These are phyloP conservation scores for Laticauda laticaudata DNA, from an alignment of 2,113 vertebrate species.

Conservation along the genomic window DNA sequence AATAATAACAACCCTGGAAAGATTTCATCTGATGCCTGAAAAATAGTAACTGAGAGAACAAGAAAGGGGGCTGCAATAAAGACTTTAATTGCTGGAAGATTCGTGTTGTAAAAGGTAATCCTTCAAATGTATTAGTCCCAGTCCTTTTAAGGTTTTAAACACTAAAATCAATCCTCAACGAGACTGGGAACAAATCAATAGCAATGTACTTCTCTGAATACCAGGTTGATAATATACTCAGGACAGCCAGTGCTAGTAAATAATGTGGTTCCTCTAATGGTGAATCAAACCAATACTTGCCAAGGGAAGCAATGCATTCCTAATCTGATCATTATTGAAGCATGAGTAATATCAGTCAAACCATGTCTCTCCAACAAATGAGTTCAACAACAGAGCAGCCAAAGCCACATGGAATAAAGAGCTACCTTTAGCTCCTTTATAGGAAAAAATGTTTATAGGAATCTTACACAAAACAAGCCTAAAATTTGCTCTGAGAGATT, in stretches of 20 bases:
- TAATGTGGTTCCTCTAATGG: neutral
- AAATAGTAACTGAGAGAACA: neutral
- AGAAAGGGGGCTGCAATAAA: neutral
- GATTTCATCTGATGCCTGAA: neutral
- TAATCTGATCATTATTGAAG: neutral
- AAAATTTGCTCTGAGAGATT: neutral
- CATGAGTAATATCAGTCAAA: neutral
- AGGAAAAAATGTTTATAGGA: neutral
- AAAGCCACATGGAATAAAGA: neutral
- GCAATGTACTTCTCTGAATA: neutral
- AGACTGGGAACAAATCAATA: neutral
- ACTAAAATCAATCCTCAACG: neutral
- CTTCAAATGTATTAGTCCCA: neutral
- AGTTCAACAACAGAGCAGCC: neutral
- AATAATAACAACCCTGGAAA: neutral
- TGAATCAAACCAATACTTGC: neutral
- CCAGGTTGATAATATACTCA: neutral
- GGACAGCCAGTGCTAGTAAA: neutral
- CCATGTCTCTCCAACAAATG: neutral
- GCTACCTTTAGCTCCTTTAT: neutral
- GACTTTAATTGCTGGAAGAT: neutral
- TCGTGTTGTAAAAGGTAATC: neutral
- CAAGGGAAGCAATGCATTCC: neutral
- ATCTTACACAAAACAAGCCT: neutral
- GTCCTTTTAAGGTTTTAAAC: neutral